These are phyloP conservation scores for Andinoacara biseriatus DNA, from an alignment of 2,113 vertebrate genomes.

Conservation along the genomic window DNA sequence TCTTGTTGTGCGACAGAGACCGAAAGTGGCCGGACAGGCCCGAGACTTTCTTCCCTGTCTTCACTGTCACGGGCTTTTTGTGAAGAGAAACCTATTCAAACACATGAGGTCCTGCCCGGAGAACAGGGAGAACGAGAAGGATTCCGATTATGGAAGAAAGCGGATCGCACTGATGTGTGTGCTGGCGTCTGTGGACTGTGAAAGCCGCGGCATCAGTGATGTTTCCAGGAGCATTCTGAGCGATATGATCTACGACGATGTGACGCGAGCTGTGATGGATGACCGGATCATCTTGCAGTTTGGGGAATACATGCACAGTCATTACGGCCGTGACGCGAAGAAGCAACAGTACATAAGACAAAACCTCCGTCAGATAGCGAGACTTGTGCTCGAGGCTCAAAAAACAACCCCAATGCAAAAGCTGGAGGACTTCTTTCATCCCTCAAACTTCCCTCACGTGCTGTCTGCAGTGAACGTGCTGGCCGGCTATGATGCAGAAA, in stretches of 20 bases:
- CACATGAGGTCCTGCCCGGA: conserved; percentile 61
- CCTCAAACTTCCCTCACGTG: conserved; percentile 58
- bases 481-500: conserved; percentile 54
- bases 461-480: conserved; percentile 63
- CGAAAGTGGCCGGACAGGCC: background rate
- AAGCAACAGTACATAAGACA: conserved; percentile 48
- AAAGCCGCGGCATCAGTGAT: conserved; percentile 26
- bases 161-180: conserved; percentile 8
- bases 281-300: conserved; percentile 56
- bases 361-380: conserved; percentile 61
- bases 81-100: background rate
- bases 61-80: conserved; percentile 53
- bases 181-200: conserved; percentile 5
- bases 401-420: conserved; percentile 46
- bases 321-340: background rate
- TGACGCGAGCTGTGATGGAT: conserved; percentile 48
- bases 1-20: conserved; percentile 37
- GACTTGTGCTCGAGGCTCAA: conserved; percentile 63
- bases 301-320: conserved; percentile 44
- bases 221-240: conserved; percentile 38
- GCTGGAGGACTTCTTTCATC: conserved; percentile 67
- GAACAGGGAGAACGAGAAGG: background rate
- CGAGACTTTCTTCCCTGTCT: conserved; percentile 65
- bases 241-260: conserved; percentile 56
- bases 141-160: accelerated